phyloP scores from a whole-genome alignment of 2,888 invertebrate genomes.

The Teleogryllus oceanicus region DNA sequence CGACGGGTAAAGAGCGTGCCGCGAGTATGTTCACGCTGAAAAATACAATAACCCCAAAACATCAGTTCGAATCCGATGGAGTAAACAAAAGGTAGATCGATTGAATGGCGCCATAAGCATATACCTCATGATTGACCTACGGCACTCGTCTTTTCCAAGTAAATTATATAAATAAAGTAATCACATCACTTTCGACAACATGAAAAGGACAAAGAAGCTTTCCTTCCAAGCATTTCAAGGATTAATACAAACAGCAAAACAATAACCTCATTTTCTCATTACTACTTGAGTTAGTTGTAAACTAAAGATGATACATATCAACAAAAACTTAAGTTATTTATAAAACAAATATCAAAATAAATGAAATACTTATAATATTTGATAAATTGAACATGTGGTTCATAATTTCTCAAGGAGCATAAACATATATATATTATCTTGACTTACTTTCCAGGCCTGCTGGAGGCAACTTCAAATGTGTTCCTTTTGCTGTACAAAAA shows the following conservation, averaged over 20 bases:
- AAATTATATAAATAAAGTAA: background rate
- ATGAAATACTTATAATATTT: background rate
- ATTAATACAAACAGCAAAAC: constrained; percentile 18
- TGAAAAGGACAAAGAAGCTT: background rate
- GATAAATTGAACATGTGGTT: too few species aligned
- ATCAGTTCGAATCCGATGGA: background rate
- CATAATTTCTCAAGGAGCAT: too few species aligned
- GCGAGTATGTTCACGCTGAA: constrained; percentile 23
- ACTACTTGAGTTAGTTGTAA: background rate
- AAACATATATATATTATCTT: too few species aligned
- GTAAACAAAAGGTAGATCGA: background rate
- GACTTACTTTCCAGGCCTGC: too few species aligned
- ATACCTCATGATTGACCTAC: background rate
- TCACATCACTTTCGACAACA: background rate
- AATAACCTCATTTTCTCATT: background rate
- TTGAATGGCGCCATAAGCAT: background rate
- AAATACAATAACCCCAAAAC: constrained; percentile 7
- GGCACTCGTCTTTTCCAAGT: too few species aligned
- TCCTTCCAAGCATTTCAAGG: background rate
- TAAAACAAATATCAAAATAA: background rate
- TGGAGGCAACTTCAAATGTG: too few species aligned
- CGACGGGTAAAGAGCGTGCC: constrained; percentile 19
- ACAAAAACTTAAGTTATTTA: too few species aligned
- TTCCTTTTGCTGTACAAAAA: too few species aligned
- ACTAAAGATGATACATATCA: background rate